Evolutionary conservation across 2,113 vertebrate species (phyloP), one percentile per base, ranked within the genome.

Genomic region (Siniperca knerii): DNA sequence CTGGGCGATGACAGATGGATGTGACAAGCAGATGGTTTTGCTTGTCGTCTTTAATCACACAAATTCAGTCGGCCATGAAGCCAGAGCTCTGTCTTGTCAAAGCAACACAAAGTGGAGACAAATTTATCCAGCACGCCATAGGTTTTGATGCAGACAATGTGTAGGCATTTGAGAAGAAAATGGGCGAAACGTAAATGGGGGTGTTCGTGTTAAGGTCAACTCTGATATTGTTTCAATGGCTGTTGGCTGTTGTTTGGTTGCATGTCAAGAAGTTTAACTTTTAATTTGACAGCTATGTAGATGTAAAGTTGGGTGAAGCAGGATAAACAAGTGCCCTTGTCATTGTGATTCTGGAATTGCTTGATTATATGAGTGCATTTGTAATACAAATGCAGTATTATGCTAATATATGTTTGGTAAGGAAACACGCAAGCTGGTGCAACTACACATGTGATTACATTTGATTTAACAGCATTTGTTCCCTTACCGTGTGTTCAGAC

Each of bases 1-100:
- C 93, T 93, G 92, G 91, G 92, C 83, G 90, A 93, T 96, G 96
- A 96, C 95, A 94, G 96, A 96, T 96, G 95, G 91, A 94, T 95
- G 94, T 96, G 96, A 96, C 96, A 95, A 95, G 94, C 96, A 96
- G 96, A 96, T 96, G 96, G 95, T 96, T 96, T 96, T 95, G 93
- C 94, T 95, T 95, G 95, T 95, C 94, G 91, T 95, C 92, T 96
- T 96, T 96, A 96, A 96, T 96, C 96, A 96, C 95, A 94, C 84
- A 90, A 93, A 96, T 92, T 94, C 95, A 95, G 92, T 94, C 94
- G 87, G 91, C 95, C 94, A 93, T 95, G 95, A 95, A 95, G 94
- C 89, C 42, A 79, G 89, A 93, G 95, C 94, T 96, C 94, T 91
- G 95, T 96, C 96, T 96, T 95, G 96, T 96, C 95, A 95, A 90